Conservation (phyloP, 2,113 vertebrate genomes). For the Anoplopoma fimbria region DNA sequence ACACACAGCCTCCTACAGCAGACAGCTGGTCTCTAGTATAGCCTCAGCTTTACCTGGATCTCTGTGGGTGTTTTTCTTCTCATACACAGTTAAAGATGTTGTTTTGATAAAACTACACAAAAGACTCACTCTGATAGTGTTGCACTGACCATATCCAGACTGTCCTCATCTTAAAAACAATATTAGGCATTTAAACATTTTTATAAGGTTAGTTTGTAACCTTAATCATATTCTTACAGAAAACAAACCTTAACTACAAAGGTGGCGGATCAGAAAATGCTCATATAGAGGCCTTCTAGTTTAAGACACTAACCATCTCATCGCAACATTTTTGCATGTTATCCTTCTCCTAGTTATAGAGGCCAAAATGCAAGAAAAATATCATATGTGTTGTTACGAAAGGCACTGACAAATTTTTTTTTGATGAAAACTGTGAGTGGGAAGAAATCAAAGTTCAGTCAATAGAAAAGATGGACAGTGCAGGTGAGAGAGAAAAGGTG, state of each 20-base stretch:
- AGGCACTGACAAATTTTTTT: too few relatives aligned
- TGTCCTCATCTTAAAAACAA: background rate
- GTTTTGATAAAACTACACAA: background rate
- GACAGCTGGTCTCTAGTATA: conserved; percentile 15
- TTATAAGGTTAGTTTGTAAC: background rate
- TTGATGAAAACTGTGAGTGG: too few relatives aligned
- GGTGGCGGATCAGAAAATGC: too few relatives aligned
- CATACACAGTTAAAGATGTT: background rate
- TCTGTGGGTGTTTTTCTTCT: conserved; percentile 1
- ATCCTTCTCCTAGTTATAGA: background rate
- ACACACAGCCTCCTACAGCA: background rate
- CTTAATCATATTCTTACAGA: background rate
- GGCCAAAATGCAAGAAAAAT: background rate
- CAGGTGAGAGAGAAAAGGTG: too few relatives aligned
- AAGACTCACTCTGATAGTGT: background rate
- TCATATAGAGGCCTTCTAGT: background rate
- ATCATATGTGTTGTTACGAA: background rate
- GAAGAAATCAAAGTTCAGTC: too few relatives aligned
- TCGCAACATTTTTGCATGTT: background rate
- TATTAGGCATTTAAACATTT: background rate
- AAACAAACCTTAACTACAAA: background rate
- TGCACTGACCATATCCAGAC: background rate
- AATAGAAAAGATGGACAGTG: too few relatives aligned
- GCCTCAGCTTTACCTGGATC: background rate
- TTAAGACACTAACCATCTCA: background rate